Percentiles rank a stretch among this genome's conserved stretches.
Conservation (phyloP, 2,113 vertebrate genomes). For the Silurus meridionalis region DNA sequence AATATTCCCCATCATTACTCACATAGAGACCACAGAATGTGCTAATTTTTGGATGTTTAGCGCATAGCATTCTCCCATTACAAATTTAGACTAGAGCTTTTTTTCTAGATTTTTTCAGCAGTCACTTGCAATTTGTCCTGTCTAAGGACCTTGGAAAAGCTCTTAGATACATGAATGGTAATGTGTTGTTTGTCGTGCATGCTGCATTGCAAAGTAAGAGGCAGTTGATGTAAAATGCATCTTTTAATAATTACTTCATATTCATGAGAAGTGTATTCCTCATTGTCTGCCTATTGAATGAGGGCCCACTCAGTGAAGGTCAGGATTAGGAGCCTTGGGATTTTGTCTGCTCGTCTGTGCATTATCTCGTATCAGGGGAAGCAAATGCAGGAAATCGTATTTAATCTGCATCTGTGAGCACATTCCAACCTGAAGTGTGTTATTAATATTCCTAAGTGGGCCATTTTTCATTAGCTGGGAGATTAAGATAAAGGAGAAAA, state of each 20-base stretch:
- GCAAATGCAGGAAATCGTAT: conserved; percentile 53
- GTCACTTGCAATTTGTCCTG: conserved; percentile 4
- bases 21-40: conserved; percentile 15
- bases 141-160: conserved; percentile 28
- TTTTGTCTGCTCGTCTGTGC: conserved; percentile 50
- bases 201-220: conserved; percentile 22
- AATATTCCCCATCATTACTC: conserved; percentile 30
- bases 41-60: conserved; percentile 20
- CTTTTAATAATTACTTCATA: conserved; percentile 56
- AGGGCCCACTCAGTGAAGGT: conserved; percentile 48
- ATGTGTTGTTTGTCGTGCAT: conserved; percentile 26
- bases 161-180: conserved; percentile 27
- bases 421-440: conserved; percentile 51
- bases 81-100: neutral
- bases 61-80: neutral
- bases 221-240: conserved; percentile 38
- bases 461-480: conserved; percentile 25
- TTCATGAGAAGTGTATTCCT: conserved; percentile 50
- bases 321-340: conserved; percentile 55
- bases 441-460: conserved; percentile 56
- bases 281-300: conserved; percentile 43
- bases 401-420: conserved; percentile 49
- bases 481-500: conserved; percentile 53
- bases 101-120: neutral
- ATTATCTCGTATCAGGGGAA: conserved; percentile 56